Conservation (phyloP, 1,140 invertebrate species). For the Zaprionus vittiger region DNA sequence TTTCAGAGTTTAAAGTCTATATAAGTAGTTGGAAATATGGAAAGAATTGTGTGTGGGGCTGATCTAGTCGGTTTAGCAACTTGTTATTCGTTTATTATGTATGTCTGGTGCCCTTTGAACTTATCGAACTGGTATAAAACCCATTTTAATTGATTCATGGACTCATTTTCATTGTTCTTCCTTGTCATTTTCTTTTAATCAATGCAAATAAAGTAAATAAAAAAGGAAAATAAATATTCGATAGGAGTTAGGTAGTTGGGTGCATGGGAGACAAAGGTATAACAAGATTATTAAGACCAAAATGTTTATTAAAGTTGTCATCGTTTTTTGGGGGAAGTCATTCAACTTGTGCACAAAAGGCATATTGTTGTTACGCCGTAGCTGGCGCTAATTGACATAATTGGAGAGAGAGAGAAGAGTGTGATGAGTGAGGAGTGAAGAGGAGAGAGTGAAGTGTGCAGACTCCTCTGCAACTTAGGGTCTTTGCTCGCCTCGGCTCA, state of each 20-base stretch:
- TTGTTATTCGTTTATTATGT: no score
- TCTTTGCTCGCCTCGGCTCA: slow-evolving; percentile 2
- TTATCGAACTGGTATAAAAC: slow-evolving; percentile 64
- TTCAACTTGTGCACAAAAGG: slow-evolving; percentile 56
- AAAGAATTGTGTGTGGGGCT: no score
- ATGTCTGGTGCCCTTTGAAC: neutral
- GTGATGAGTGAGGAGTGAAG: neutral
- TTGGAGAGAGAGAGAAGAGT: slow-evolving; percentile 42
- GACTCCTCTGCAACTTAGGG: slow-evolving; percentile 19
- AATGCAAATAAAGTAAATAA: no score
- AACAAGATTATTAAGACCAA: neutral
- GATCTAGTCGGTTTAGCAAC: no score
- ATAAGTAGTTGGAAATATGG: no score
- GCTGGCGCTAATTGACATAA: slow-evolving; percentile 77
- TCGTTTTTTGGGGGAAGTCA: slow-evolving; percentile 45
- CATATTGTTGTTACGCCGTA: slow-evolving; percentile 42
- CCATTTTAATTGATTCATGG: slow-evolving; percentile 49
- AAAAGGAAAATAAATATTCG: no score
- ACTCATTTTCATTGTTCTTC: neutral
- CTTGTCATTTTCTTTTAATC: no score
- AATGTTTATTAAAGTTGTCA: slow-evolving; percentile 27
- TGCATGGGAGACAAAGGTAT: no score
- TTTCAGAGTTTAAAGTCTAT: no score
- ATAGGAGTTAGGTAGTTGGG: no score
- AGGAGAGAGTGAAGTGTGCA: neutral